Conservation (phyloP, 1,140 invertebrate species). For the Tribolium madens region DNA sequence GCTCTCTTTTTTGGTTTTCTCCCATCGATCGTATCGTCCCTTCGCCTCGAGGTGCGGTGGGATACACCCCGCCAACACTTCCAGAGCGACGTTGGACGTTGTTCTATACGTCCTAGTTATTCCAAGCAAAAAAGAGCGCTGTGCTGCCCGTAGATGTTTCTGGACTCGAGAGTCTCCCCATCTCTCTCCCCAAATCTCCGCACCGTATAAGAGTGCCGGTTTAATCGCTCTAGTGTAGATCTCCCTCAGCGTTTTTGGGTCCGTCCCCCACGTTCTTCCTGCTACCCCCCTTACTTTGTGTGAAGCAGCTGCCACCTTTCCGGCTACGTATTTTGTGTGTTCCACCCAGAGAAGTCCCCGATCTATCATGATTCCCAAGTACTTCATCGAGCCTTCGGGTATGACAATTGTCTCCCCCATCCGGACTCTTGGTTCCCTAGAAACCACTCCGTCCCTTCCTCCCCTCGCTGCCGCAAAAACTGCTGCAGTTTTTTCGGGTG, state of each 20-base stretch:
- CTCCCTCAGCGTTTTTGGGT: constrained; percentile 34
- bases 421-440: neutral
- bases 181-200: constrained; percentile 45
- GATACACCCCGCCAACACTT: constrained; percentile 47
- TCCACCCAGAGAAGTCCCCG: constrained; percentile 37
- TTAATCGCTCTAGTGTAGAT: constrained; percentile 46
- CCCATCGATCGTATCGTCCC: neutral
- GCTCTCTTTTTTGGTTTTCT: neutral
- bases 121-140: constrained; percentile 44
- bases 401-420: constrained; percentile 1
- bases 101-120: constrained; percentile 44
- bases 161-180: constrained; percentile 13
- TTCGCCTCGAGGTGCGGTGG: constrained; percentile 45
- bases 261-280: constrained; percentile 44
- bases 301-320: constrained; percentile 1
- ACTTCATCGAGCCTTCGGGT: constrained; percentile 19
- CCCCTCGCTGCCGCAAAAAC: constrained; percentile 5
- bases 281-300: constrained; percentile 1
- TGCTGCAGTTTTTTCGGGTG: constrained; percentile 39
- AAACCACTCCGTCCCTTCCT: neutral
- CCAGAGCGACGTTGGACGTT: constrained; percentile 35
- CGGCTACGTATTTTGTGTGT: constrained; percentile 40
- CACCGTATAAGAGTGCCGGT: constrained; percentile 49
- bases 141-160: constrained; percentile 44
- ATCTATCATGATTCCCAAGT: constrained; percentile 44